These are phyloP conservation scores for Lerista edwardsae DNA, from an alignment of 2,797 vertebrate genomes.

Conservation along the genomic window DNA sequence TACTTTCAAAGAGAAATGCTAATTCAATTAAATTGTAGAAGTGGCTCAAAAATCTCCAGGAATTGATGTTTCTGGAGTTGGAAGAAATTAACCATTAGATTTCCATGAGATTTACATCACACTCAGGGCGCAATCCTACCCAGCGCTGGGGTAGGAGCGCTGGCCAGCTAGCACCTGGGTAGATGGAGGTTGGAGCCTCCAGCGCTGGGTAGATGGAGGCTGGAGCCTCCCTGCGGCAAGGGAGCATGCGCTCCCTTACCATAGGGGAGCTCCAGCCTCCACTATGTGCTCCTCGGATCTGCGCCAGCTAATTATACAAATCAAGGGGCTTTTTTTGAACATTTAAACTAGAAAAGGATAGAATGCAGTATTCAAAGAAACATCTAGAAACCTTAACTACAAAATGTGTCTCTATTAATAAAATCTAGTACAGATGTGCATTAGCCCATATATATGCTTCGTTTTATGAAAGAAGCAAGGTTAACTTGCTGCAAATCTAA, in stretches of 20 bases:
- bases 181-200: no score
- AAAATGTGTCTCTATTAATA: neutral
- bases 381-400: neutral
- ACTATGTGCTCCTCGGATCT: no score
- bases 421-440: neutral
- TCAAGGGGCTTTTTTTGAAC: accelerated
- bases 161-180: no score
- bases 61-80: neutral
- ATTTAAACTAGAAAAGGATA: neutral
- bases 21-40: neutral
- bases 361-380: neutral
- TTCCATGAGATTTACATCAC: neutral
- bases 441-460: no score
- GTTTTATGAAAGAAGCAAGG: neutral
- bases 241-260: no score
- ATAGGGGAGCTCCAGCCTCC: no score
- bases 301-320: neutral
- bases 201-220: no score
- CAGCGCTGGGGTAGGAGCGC: no score
- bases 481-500: no score
- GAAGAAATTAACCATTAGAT: neutral
- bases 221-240: no score
- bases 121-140: no score
- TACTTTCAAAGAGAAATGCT: neutral
- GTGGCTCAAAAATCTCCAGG: neutral